phyloP scores from a whole-genome alignment of 2,888 invertebrate genomes.

The Erebia aethiops region DNA sequence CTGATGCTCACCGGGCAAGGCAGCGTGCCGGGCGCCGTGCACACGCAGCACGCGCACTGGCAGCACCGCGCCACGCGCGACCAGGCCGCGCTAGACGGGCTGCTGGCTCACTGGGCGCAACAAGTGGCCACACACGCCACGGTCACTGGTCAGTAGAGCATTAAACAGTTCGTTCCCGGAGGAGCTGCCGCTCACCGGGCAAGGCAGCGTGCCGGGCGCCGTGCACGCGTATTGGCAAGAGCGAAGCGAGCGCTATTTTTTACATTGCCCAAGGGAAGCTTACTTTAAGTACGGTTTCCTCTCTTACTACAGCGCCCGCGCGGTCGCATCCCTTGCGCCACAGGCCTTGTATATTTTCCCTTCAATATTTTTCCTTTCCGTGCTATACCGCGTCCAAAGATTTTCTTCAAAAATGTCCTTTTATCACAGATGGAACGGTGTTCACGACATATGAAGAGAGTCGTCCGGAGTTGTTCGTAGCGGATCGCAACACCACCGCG shows the following conservation, averaged over 20 bases:
- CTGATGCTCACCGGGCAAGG: no score
- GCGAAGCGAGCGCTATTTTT: no score
- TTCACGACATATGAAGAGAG: slow-evolving; percentile 64
- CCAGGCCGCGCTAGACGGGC: slow-evolving; percentile 79
- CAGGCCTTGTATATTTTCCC: no score
- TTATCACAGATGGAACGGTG: slow-evolving; percentile 49
- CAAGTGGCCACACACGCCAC: slow-evolving; percentile 84
- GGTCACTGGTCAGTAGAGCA: slow-evolving; percentile 77
- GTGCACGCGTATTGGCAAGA: slow-evolving; percentile 63
- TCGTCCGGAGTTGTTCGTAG: slow-evolving; percentile 53
- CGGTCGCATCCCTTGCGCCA: no score
- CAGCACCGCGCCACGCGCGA: slow-evolving; percentile 85
- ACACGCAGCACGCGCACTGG: slow-evolving; percentile 80
- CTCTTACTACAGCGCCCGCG: no score
- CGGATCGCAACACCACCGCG: slow-evolving; percentile 46
- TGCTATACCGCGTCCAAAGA: no score
- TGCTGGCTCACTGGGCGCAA: slow-evolving; percentile 85
- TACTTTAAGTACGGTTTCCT: no score
- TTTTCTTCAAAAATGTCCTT: background rate
- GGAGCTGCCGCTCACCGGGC: slow-evolving; percentile 63
- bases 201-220: slow-evolving; percentile 51
- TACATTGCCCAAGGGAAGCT: no score
- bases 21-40: no score
- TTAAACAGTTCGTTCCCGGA: slow-evolving; percentile 81
- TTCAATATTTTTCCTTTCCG: no score